A percentile compares a stretch with the other conserved stretches of the same genome.
phyloP scores from a whole-genome alignment of 2,888 invertebrate genomes.

The Patella depressa region DNA sequence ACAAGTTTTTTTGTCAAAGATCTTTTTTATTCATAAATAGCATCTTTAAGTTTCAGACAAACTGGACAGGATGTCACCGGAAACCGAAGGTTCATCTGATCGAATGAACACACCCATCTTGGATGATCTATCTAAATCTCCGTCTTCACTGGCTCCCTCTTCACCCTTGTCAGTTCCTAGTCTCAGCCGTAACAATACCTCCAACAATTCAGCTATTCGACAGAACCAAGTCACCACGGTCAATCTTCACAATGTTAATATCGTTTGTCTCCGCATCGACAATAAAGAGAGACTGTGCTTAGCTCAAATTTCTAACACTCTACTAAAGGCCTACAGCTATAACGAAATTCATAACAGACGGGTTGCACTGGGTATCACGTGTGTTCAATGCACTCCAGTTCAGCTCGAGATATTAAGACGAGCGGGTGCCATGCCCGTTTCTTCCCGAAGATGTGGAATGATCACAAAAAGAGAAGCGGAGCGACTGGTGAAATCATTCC shows the following conservation, averaged over 20 bases:
- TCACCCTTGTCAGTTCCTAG: background rate
- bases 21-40: too few species aligned
- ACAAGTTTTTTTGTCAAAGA: too few species aligned
- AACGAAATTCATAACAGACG: constrained; percentile 94
- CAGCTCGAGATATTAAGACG: constrained; percentile 93
- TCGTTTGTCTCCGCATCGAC: constrained; percentile 94
- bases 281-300: constrained; percentile 91
- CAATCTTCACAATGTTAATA: constrained; percentile 87
- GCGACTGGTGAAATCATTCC: constrained; percentile 93
- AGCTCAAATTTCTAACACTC: constrained; percentile 96
- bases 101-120: background rate
- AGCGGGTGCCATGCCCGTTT: constrained; percentile 77
- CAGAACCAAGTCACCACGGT: constrained; percentile 82
- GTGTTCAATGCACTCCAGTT: constrained; percentile 93
- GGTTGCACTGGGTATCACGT: constrained; percentile 91
- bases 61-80: background rate
- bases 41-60: background rate
- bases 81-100: background rate
- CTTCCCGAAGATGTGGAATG: constrained; percentile 82
- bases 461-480: constrained; percentile 89
- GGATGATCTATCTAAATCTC: background rate
- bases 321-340: constrained; percentile 95
- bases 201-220: constrained; percentile 17
- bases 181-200: background rate
- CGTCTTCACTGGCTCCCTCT: background rate